Base-by-base conservation (phyloP, 2,113 vertebrate species). In the Leuciscus idus region DNA sequence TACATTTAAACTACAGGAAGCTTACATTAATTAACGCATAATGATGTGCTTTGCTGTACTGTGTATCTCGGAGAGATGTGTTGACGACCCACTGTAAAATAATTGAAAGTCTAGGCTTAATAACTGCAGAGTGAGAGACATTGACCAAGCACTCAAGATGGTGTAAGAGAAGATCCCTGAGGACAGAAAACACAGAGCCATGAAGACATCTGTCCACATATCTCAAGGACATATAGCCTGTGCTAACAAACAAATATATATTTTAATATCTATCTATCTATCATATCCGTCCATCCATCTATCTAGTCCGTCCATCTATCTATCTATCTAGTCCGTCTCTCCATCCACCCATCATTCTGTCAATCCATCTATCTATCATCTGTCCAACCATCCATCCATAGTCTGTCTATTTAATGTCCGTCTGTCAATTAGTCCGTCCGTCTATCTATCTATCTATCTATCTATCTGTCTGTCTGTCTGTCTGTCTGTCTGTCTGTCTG, bases 1-100 rank as follows among this genome's bases (percentile, higher is more conserved):
- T 85, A 85, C 61, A 85, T 85, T 83, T 73, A 57, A 83, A 84
- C 50, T 28, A 85, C 59, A 85, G 75, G 59, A 68, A 85, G 84
- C 75, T 79, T 75, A 70, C 84, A 43, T 79, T 85, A 79, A 85
- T 79, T 85, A 85, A 66, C 19, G 13, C 50, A 59, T 57, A 84
- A 84, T 73, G 81, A 84, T 73, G 62, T 85, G 36, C 57, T 36
- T 74, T 64, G 52, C 33, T 55, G 4, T 46, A 26, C 55, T 77
- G 39, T 77, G 55, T 30, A 77, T 76, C 17, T 77, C 73, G 3
- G 75, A 70, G 62, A 78, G 84, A 55, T 26, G 57, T 48, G 84
- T 66, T 70, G 75, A 85, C 4, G 76, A 55, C 28, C 33, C 48
- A 26, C 30, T 83, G 66, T 55, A 57, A 73, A 73, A 83, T 70